Base-by-base conservation (phyloP, 2,113 vertebrate species). In the Pedetes capensis region DNA sequence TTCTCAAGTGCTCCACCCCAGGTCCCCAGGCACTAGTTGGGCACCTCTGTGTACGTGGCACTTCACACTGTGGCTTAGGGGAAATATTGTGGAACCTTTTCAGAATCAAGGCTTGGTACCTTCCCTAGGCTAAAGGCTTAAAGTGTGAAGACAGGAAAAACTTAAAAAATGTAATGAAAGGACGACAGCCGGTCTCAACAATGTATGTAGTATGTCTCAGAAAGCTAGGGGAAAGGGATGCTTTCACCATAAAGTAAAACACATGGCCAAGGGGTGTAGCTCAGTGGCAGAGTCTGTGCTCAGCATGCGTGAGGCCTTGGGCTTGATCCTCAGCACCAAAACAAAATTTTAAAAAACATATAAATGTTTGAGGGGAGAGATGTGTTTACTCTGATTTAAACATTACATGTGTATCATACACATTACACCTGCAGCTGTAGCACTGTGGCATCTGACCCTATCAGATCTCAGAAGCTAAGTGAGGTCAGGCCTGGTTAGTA, bases 41-140 rank as follows among this genome's bases (percentile, higher is more conserved):
- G 27, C 20, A 32, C 14, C 16, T 80, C 44, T 69, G 47, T 47
- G 47, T 39, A 11, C 29, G 37, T 69, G 44, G 17, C 49, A 18
- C 13, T 14, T 17, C 5, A 9, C 39, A 39, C 25, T 27, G 71
- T 49, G n/a, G n/a, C 55, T 47, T 55, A 37, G 42, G 53, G 51
- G 55, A 74, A 94, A 37, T 20, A 53, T 55, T 69, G 83, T 59
- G 75, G 59, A 37, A 34, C 39, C 72, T 94, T 76, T 79, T 32
- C 29, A 51, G 10, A 63, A 51, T n/a, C 82, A 89, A 29, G 63
- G 27, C 55, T 68, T 49, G 20, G 55, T 66, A 4, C 51, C 37
- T 93, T 63, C n/a, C n/a, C 44, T 37, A 66, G 66, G 66, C 47
- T 87, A 80, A 93, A 53, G 74, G 49, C 34, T 51, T 51, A 55